Evolutionary conservation across 2,888 invertebrate genomes (phyloP).

Genomic region (Mamestra brassicae): DNA sequence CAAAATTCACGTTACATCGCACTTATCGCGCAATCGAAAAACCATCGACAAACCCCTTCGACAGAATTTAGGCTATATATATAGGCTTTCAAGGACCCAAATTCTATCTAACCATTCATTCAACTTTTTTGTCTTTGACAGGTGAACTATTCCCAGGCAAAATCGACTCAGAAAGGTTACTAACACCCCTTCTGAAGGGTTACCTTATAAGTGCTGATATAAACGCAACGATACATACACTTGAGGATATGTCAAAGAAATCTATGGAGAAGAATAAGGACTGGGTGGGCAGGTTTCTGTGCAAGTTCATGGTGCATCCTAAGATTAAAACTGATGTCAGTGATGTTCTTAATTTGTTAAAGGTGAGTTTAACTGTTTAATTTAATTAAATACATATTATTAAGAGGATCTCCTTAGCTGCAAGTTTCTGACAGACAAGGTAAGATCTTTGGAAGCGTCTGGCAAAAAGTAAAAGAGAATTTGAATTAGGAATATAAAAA

Average conservation of each 20-base stretch:
- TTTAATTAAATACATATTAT: too few species aligned
- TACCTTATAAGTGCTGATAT: slow-evolving; percentile 87
- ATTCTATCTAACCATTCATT: too few species aligned
- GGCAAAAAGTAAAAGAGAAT: too few species aligned
- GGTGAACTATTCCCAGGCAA: slow-evolving; percentile 88
- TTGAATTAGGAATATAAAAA: too few species aligned
- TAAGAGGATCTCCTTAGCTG: too few species aligned
- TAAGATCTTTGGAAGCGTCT: too few species aligned
- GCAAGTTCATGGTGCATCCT: slow-evolving; percentile 85
- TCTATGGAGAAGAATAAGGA: slow-evolving; percentile 86
- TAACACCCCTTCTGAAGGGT: slow-evolving; percentile 86
- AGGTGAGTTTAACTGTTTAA: slow-evolving; percentile 73
- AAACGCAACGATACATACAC: slow-evolving; percentile 84
- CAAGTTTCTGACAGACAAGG: too few species aligned
- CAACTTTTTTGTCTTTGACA: slow-evolving; percentile 56
- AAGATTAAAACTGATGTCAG: slow-evolving; percentile 81
- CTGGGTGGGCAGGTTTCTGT: slow-evolving; percentile 91
- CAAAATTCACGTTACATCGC: too few species aligned
- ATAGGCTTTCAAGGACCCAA: too few species aligned
- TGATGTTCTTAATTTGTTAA: slow-evolving; percentile 82
- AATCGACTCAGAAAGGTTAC: slow-evolving; percentile 86
- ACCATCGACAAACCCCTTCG: too few species aligned
- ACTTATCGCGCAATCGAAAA: too few species aligned
- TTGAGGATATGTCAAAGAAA: slow-evolving; percentile 86
- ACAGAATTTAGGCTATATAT: too few species aligned